These are phyloP conservation scores for Sebastes taczanowskii DNA, from an alignment of 2,797 vertebrate genomes.

Conservation along the genomic window DNA sequence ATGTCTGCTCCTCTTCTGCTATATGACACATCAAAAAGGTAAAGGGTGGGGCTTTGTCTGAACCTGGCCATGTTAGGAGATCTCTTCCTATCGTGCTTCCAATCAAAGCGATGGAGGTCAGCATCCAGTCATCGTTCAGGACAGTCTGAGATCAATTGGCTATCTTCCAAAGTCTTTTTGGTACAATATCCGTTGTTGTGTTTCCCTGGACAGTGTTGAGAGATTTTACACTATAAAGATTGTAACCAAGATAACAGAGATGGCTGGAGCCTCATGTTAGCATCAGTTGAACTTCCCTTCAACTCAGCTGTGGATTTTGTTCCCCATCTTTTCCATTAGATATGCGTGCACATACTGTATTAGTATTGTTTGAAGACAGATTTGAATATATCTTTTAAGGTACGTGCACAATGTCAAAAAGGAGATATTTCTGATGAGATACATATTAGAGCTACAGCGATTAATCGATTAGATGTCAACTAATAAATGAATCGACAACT, in stretches of 20 bases:
- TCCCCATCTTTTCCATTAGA: not conserved
- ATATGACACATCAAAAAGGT: conserved; percentile 71
- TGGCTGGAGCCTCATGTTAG: not conserved
- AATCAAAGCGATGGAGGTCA: too few relatives aligned
- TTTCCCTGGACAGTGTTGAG: not conserved
- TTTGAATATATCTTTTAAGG: not conserved
- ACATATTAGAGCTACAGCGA: too few relatives aligned
- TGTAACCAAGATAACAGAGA: not conserved
- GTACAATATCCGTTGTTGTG: not conserved
- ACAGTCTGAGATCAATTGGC: not conserved
- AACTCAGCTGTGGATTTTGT: not conserved
- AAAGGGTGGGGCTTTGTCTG: conserved; percentile 44
- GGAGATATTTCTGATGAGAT: not conserved
- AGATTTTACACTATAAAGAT: not conserved
- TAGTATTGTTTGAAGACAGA: not conserved
- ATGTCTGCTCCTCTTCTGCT: conserved; percentile 46
- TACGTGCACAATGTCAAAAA: not conserved
- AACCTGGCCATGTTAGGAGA: not conserved
- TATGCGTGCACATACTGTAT: not conserved
- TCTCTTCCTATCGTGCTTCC: not conserved
- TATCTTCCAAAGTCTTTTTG: not conserved
- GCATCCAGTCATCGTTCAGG: too few relatives aligned
- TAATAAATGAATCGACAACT: too few relatives aligned
- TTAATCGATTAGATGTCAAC: too few relatives aligned
- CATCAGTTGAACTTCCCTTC: not conserved